phyloP scores from a whole-genome alignment of 2,888 invertebrate genomes.

The Selenia dentaria region DNA sequence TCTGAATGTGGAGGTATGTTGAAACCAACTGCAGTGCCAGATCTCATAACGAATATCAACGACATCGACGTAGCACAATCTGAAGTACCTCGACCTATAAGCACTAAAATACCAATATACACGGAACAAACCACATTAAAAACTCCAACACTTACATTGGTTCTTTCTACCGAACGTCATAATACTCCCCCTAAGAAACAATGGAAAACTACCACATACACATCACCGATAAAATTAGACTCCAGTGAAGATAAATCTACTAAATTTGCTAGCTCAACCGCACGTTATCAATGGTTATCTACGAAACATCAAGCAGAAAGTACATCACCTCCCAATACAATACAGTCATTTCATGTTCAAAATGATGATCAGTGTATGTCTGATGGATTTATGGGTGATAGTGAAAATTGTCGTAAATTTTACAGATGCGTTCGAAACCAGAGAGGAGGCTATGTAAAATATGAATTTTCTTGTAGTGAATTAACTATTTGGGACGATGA shows the following conservation, averaged over 20 bases:
- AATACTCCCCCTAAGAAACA: constrained; percentile 11
- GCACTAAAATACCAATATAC: constrained; percentile 42
- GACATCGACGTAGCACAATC: constrained; percentile 62
- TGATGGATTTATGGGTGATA: constrained; percentile 91
- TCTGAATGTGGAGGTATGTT: constrained; percentile 85
- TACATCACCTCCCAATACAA: constrained; percentile 22
- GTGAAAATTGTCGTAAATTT: constrained; percentile 89
- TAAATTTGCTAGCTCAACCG: constrained; percentile 14
- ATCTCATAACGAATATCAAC: constrained; percentile 59
- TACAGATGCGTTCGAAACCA: constrained; percentile 90
- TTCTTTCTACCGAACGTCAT: constrained; percentile 13
- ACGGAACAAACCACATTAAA: constrained; percentile 23
- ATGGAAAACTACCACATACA: constrained; percentile 2
- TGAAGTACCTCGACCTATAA: constrained; percentile 66
- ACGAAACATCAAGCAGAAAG: constrained; percentile 6
- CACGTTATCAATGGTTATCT: constrained; percentile 27
- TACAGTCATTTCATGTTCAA: constrained; percentile 22
- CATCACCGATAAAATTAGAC: constrained; percentile 2
- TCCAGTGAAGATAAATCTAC: constrained; percentile 10
- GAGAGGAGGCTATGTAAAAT: constrained; percentile 86
- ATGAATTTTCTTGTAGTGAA: constrained; percentile 90
- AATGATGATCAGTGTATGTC: constrained; percentile 72
- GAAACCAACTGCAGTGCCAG: constrained; percentile 27
- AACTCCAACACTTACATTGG: constrained; percentile 9
- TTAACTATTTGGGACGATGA: constrained; percentile 92